phyloP scores from a whole-genome alignment of 2,888 invertebrate genomes.

The Amorpha juglandis region DNA sequence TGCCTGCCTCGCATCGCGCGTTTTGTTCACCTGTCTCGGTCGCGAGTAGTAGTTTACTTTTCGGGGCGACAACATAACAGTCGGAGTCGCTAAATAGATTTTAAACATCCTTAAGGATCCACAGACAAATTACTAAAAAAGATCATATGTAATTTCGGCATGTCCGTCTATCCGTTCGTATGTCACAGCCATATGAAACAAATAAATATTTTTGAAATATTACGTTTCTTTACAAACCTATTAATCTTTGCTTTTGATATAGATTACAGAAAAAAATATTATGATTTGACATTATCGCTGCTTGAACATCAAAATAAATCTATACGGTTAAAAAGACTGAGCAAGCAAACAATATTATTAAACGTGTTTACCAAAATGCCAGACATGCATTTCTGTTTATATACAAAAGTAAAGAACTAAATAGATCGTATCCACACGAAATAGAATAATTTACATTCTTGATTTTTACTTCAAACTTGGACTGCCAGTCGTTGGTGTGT shows the following conservation, averaged over 20 bases:
- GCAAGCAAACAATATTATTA: not conserved
- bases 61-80: too few species aligned
- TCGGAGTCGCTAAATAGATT: too few species aligned
- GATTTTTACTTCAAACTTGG: slow-evolving; percentile 11
- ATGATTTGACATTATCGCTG: not conserved
- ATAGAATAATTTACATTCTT: slow-evolving; percentile 20
- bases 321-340: not conserved
- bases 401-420: slow-evolving; percentile 1
- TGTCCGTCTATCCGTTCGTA: too few species aligned
- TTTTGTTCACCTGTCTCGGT: too few species aligned
- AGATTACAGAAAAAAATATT: not conserved
- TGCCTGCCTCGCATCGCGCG: too few species aligned
- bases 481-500: not conserved
- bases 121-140: too few species aligned
- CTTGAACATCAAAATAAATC: not conserved
- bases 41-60: too few species aligned
- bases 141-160: too few species aligned
- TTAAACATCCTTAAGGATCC: too few species aligned
- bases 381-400: not conserved
- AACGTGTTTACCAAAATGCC: not conserved
- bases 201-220: not conserved
- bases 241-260: too few species aligned
- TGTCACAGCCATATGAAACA: too few species aligned
- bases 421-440: slow-evolving; percentile 7
- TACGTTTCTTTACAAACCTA: too few species aligned